A percentile compares a stretch with the other conserved stretches of the same genome.
These are phyloP conservation scores for Lissocephala sabroskyi DNA, from an alignment of 2,888 invertebrate species.

Conservation along the genomic window DNA sequence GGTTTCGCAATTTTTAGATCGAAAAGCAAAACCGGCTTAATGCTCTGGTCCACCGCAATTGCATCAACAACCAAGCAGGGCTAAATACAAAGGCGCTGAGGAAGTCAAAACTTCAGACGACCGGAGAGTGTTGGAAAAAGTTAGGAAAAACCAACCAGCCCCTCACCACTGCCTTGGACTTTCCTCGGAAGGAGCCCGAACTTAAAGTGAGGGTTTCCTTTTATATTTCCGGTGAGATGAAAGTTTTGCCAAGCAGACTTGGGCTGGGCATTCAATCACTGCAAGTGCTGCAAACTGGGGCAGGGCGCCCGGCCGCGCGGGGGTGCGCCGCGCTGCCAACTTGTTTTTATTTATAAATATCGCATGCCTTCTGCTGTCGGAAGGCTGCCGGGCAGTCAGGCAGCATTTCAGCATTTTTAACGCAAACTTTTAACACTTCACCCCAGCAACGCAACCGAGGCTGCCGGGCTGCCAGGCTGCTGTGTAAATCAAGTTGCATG, in stretches of 20 bases:
- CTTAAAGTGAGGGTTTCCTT: conserved; percentile 24
- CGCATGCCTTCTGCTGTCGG: conserved; percentile 18
- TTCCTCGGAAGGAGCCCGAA: conserved; percentile 5
- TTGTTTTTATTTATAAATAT: conserved; percentile 44
- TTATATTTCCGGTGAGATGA: conserved; percentile 17
- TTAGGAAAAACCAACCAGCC: background rate
- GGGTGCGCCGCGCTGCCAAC: conserved; percentile 13
- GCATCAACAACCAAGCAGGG: no score
- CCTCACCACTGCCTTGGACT: no score
- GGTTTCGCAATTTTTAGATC: no score
- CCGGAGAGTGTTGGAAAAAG: background rate
- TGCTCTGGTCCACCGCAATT: no score
- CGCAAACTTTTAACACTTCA: conserved; percentile 41
- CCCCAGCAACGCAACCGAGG: background rate
- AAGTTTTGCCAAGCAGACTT: conserved; percentile 8
- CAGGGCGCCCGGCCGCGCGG: no score
- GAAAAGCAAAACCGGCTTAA: no score
- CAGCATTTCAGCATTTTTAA: conserved; percentile 28
- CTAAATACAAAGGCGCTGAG: background rate
- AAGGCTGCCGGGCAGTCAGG: no score
- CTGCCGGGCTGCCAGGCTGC: conserved; percentile 8
- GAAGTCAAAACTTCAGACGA: background rate
- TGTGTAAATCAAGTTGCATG: conserved; percentile 44
- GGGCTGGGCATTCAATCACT: conserved; percentile 43
- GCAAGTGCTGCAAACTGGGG: conserved; percentile 30